Conservation (phyloP, 2,113 vertebrate species). For the Helogale parvula region DNA sequence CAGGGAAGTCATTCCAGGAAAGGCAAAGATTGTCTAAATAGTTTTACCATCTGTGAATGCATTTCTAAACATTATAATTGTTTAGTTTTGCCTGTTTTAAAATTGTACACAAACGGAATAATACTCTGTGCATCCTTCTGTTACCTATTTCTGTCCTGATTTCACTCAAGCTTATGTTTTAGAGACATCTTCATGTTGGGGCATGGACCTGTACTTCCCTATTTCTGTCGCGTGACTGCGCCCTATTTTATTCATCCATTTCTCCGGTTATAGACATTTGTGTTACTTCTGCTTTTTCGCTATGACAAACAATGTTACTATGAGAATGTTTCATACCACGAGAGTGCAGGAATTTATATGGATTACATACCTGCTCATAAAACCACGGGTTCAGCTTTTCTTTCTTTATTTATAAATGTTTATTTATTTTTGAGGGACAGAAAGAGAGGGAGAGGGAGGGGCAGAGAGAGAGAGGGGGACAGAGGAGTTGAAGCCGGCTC, state of each 20-base stretch:
- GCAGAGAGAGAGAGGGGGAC: not conserved
- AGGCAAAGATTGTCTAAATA: not conserved
- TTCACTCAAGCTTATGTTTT: not conserved
- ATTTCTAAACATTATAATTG: not conserved
- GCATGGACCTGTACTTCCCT: not conserved
- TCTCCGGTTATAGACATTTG: not conserved
- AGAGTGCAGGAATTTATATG: not conserved
- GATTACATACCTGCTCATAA: not conserved
- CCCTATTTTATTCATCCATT: not conserved
- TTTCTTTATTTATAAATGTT: not conserved
- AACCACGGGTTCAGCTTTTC: not conserved
- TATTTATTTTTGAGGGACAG: not conserved
- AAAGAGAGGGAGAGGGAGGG: not conserved
- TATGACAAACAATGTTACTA: not conserved
- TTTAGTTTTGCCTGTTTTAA: not conserved
- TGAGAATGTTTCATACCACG: not conserved
- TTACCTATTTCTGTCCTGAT: not conserved
- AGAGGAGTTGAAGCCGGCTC: not conserved
- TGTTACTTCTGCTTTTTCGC: not conserved
- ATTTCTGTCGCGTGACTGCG: not conserved
- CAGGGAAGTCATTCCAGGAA: not conserved
- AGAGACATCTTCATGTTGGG: not conserved
- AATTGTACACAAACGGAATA: not conserved
- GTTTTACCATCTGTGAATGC: not conserved
- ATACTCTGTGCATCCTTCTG: not conserved